Percentiles rank a stretch among this genome's conserved stretches.
Evolutionary conservation across 2,888 invertebrate species (phyloP).

Genomic region (Nymphalis urticae): DNA sequence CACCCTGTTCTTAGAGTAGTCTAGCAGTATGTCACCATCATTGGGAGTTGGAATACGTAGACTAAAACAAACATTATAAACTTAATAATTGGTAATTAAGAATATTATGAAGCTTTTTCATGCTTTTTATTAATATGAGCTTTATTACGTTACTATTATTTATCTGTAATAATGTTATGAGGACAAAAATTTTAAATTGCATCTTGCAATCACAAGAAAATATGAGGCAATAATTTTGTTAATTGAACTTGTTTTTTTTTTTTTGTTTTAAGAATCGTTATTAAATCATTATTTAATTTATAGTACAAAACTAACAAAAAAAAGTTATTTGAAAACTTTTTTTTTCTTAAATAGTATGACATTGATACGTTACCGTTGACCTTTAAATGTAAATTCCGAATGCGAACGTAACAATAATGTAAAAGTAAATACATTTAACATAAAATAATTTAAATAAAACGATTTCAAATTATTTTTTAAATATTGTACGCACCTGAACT

Average conservation of each 20-base stretch:
- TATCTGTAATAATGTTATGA: no score
- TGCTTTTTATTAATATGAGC: background rate
- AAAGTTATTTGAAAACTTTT: background rate
- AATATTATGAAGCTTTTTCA: background rate
- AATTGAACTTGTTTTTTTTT: no score
- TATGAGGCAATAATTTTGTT: no score
- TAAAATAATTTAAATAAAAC: no score
- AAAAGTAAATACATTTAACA: conserved; percentile 10
- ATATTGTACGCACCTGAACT: conserved; percentile 86
- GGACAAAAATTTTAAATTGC: no score
- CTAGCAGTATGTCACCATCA: conserved; percentile 95
- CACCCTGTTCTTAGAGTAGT: conserved; percentile 98
- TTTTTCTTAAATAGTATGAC: conserved; percentile 27
- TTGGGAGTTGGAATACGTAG: conserved; percentile 87
- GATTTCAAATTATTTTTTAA: no score
- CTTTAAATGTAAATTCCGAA: conserved; percentile 44
- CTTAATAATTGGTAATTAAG: background rate
- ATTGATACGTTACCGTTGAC: conserved; percentile 51
- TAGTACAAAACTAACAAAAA: no score
- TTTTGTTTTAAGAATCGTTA: no score
- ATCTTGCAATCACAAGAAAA: no score
- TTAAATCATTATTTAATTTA: no score
- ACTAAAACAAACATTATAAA: conserved; percentile 70
- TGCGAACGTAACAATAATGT: conserved; percentile 22
- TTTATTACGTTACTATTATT: no score